Percentiles rank a stretch among this genome's conserved stretches.
Conservation (phyloP, 2,888 invertebrate species). For the Trilocha varians region DNA sequence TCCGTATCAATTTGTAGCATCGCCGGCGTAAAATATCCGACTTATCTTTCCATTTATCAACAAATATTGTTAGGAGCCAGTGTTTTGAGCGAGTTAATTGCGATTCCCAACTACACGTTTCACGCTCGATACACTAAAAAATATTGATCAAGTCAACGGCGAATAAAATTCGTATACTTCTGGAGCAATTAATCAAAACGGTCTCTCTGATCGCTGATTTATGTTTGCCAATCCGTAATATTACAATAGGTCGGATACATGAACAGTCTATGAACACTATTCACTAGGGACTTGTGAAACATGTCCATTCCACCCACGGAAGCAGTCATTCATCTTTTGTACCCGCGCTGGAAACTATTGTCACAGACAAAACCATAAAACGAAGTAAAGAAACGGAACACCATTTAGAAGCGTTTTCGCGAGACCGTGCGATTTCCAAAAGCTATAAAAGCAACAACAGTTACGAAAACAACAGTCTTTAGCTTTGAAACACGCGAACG, state of each 20-base stretch:
- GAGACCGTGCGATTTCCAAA: not conserved
- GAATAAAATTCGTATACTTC: constrained; percentile 1
- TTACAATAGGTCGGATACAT: not conserved
- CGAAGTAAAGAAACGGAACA: not conserved
- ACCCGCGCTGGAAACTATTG: not conserved
- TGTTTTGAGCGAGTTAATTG: constrained; percentile 23
- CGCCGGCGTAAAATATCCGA: constrained; percentile 39
- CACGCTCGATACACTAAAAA: constrained; percentile 2
- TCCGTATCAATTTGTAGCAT: constrained; percentile 53
- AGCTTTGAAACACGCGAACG: constrained; percentile 11
- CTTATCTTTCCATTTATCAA: constrained; percentile 48
- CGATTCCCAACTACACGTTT: constrained; percentile 8
- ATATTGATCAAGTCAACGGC: constrained; percentile 3
- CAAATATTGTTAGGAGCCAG: constrained; percentile 31
- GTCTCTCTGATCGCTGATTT: not conserved
- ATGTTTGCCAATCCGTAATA: not conserved
- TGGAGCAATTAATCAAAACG: constrained; percentile 5
- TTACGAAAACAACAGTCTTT: constrained; percentile 12
- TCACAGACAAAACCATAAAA: not conserved
- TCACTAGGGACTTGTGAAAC: not conserved
- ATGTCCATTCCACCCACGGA: not conserved
- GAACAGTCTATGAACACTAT: not conserved
- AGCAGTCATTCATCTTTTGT: not conserved
- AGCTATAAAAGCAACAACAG: constrained; percentile 11
- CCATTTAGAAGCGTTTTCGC: not conserved